Percentiles rank a stretch among this genome's conserved stretches.
Evolutionary conservation across 2,888 invertebrate species (phyloP).

Genomic region (Pseudoips prasinana): DNA sequence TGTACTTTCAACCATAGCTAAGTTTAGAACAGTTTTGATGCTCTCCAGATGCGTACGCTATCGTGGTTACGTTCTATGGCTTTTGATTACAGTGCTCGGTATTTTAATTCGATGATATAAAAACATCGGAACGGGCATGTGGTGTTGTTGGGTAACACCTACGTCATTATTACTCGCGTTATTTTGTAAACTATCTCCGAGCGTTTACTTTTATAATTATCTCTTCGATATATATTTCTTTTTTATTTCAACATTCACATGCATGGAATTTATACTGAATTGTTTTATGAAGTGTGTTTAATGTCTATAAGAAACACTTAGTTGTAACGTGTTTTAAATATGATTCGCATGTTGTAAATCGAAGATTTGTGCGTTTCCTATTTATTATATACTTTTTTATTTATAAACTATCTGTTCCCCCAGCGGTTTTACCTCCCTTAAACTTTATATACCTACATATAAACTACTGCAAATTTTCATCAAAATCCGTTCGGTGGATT

Average conservation of each 20-base stretch:
- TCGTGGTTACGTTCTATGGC: neutral
- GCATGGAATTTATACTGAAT: neutral
- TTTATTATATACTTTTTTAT: too few relatives aligned
- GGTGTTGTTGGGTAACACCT: conserved; percentile 28
- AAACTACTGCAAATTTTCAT: too few relatives aligned
- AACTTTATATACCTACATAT: too few relatives aligned
- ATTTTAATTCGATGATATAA: conserved; percentile 56
- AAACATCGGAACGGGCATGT: conserved; percentile 29
- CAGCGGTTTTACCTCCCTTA: too few relatives aligned
- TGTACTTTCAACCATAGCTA: conserved; percentile 32
- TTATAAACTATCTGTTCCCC: too few relatives aligned
- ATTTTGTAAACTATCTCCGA: conserved; percentile 30
- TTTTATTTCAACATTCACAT: conserved; percentile 22
- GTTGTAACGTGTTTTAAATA: too few relatives aligned
- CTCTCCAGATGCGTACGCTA: conserved; percentile 45
- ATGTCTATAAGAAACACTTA: too few relatives aligned
- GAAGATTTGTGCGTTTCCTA: too few relatives aligned
- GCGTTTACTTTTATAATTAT: conserved; percentile 7
- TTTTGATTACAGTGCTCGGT: conserved; percentile 42
- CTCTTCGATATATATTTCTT: conserved; percentile 7
- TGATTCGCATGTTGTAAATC: too few relatives aligned
- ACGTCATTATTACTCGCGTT: conserved; percentile 24
- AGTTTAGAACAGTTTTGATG: conserved; percentile 36
- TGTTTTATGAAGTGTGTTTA: too few relatives aligned
- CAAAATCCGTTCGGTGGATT: too few relatives aligned